phyloP scores from a whole-genome alignment of 2,888 invertebrate species.

The Troilus luridus region DNA sequence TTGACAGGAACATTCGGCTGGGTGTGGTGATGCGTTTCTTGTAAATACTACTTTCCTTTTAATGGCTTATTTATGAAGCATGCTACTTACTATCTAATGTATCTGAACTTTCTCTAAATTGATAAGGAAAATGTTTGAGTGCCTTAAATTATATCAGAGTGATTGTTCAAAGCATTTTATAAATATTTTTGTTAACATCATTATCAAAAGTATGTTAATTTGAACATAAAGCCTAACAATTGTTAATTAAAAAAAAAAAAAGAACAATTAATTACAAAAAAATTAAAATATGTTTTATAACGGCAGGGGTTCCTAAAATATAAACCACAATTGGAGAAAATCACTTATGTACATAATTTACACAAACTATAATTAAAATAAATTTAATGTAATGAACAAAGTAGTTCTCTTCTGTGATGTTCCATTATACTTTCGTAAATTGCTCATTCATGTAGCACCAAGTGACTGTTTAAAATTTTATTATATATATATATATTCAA shows the following conservation, averaged over 20 bases:
- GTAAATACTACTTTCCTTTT: conserved; percentile 23
- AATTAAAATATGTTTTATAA: not conserved
- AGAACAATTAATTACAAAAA: not conserved
- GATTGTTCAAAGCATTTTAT: not conserved
- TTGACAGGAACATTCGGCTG: conserved; percentile 49
- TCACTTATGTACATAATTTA: not conserved
- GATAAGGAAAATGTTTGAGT: conserved; percentile 16
- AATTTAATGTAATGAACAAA: no score
- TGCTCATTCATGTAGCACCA: no score
- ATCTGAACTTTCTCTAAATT: not conserved
- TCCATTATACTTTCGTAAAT: no score
- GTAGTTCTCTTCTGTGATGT: no score
- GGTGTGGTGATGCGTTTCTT: conserved; percentile 61
- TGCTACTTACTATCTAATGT: conserved; percentile 18
- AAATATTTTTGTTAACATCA: not conserved
- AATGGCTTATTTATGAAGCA: conserved; percentile 45
- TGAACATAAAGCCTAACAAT: not conserved
- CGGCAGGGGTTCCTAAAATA: not conserved
- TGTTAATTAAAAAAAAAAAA: not conserved
- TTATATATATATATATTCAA: not conserved
- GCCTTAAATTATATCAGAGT: not conserved
- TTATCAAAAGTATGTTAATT: not conserved
- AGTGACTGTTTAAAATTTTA: no score
- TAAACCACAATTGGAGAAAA: not conserved
- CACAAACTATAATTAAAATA: no score